These are phyloP conservation scores for Drosophila bipectinata DNA, from an alignment of 1,140 invertebrate genomes.

Conservation along the genomic window DNA sequence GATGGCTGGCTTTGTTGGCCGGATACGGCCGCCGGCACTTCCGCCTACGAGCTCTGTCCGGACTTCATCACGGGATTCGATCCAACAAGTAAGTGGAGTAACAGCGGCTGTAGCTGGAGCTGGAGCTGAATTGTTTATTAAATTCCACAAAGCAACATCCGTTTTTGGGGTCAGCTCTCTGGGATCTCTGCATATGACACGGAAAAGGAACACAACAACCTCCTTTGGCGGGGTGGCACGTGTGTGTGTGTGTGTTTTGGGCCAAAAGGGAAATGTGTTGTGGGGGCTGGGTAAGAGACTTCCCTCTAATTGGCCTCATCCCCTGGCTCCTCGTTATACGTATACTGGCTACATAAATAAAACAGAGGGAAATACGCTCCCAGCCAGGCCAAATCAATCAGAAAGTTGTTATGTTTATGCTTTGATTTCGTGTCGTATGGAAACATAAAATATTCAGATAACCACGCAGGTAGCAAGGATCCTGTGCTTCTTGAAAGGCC, in stretches of 20 bases:
- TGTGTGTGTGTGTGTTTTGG: neutral
- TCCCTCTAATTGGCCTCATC: slow-evolving; percentile 41
- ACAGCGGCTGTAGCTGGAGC: slow-evolving; percentile 1
- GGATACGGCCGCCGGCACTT: slow-evolving; percentile 89
- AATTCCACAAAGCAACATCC: slow-evolving; percentile 52
- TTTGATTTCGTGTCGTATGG: slow-evolving; percentile 48
- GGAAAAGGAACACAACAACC: slow-evolving; percentile 11
- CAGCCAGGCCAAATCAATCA: slow-evolving; percentile 51
- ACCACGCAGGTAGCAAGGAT: neutral
- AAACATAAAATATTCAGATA: slow-evolving; percentile 25
- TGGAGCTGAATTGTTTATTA: slow-evolving; percentile 44
- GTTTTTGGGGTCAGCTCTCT: slow-evolving; percentile 24
- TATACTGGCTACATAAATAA: slow-evolving; percentile 13
- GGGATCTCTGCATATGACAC: slow-evolving; percentile 46
- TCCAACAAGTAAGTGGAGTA: slow-evolving; percentile 84
- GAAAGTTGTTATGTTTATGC: slow-evolving; percentile 54
- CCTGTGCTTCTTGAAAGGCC: slow-evolving; percentile 20
- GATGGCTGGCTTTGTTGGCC: slow-evolving; percentile 96
- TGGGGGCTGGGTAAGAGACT: neutral
- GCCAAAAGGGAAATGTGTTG: slow-evolving; percentile 10
- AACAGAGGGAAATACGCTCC: slow-evolving; percentile 32
- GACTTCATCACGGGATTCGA: slow-evolving; percentile 91
- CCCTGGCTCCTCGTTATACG: slow-evolving; percentile 7
- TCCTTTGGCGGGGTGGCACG: too few species aligned
- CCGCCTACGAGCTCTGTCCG: slow-evolving; percentile 90